Conservation (phyloP, 1,140 invertebrate genomes). For the Telenomus remus region DNA sequence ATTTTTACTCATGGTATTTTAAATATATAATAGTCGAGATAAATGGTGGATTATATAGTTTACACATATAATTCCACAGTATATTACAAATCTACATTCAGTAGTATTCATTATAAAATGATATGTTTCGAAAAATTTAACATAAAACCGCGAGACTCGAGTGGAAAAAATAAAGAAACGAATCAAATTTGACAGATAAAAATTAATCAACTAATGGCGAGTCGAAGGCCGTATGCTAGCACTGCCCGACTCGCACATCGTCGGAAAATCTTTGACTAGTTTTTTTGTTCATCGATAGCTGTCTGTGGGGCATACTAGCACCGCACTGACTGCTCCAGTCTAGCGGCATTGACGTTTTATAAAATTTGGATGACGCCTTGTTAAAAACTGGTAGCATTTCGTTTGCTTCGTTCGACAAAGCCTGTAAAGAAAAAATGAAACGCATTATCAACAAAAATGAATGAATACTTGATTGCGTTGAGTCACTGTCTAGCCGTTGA, state of each 20-base stretch:
- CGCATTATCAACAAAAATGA: background rate
- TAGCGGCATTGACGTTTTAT: slow-evolving; percentile 85
- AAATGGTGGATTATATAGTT: no score
- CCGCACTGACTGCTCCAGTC: slow-evolving; percentile 87
- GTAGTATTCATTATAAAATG: background rate
- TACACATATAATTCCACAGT: no score
- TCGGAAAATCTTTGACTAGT: slow-evolving; percentile 66
- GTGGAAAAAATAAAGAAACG: background rate
- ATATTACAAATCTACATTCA: no score
- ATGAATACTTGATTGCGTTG: no score
- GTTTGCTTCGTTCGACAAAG: slow-evolving; percentile 94
- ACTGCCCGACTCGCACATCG: slow-evolving; percentile 64
- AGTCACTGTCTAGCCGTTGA: no score
- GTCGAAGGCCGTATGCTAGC: slow-evolving; percentile 60
- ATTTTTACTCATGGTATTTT: no score
- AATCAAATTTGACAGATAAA: no score
- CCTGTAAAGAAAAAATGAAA: slow-evolving; percentile 77
- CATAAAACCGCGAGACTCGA: slow-evolving; percentile 10
- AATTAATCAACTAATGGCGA: background rate
- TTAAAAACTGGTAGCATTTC: slow-evolving; percentile 97
- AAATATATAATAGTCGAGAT: no score
- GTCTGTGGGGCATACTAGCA: slow-evolving; percentile 69
- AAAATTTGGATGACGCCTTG: slow-evolving; percentile 93
- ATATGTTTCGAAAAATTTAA: slow-evolving; percentile 20
- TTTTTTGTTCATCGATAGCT: slow-evolving; percentile 66